Evolutionary conservation across 2,113 vertebrate genomes (phyloP), one percentile per base, ranked within the genome.

Genomic region (Trichechus manatus): DNA sequence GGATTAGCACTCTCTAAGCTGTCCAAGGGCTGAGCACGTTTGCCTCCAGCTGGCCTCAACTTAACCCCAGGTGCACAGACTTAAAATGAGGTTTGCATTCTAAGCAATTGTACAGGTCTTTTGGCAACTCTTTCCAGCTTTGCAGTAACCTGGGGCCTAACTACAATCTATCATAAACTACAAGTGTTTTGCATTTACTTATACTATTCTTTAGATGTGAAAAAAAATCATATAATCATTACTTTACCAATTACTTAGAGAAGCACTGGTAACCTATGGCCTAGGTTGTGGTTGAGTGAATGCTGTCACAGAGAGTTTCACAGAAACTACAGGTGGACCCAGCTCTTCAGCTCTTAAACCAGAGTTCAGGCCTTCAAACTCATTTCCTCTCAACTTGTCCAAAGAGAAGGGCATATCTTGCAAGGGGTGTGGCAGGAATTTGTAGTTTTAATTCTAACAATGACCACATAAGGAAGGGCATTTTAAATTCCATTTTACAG

Each of bases 381-480:
- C 33, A 3, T 42, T 92, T 61, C 17, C 36, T 39, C 53, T 75
- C 39, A 86, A 17, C 14, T 61, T 78, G 14, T 82, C 42, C 36
- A 2, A 11, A 63, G 31, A 86, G 42, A 64, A 59, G 4, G 13
- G 2, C 22, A 92, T 11, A 31, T 29, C 27, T 31, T 80, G 31
- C 36, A 36, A 79, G 19, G 6, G 23, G 5, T 47, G 74, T 94
- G 83, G 11, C 53, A 2, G 9, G 78, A 59, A 33, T 1, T 0
- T 9, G 36, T 84, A 29, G 59, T 31, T 96, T 96, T 91, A 82
- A 91, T 96, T 92, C 31, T 89, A 29, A 63, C 29, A 72, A 39
- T 39, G 91, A 33, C 74, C 53, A 44, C 22, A 31, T 5, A 14
- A 92, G 11, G 29, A 83, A 77, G 63, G n/a, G 72, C 22, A 61